Evolutionary conservation across 2,113 vertebrate species (phyloP).

Genomic region (Strix aluco): DNA sequence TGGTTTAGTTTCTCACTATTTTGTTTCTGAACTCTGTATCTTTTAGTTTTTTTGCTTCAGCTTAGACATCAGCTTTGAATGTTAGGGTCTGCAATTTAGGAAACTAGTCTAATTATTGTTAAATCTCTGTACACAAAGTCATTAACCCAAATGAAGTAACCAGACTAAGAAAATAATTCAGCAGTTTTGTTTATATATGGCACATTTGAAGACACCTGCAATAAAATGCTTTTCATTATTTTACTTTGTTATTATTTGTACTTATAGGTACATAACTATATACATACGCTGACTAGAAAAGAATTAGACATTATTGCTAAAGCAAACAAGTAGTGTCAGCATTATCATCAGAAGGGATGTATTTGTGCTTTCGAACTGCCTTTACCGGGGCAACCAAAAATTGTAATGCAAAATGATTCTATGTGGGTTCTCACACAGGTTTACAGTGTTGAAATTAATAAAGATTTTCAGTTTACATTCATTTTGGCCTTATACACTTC

Average conservation of each 20-base stretch:
- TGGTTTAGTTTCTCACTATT: neutral
- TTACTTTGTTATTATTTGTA: neutral
- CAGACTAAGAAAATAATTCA: neutral
- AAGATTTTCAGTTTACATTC: neutral
- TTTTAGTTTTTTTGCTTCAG: neutral
- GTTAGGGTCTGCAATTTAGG: neutral
- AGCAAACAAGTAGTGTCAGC: neutral
- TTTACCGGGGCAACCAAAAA: neutral
- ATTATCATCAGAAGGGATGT: neutral
- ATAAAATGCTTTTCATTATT: neutral
- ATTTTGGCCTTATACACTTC: neutral
- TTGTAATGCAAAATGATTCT: neutral
- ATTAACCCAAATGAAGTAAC: neutral
- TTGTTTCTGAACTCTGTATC: neutral
- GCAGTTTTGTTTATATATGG: neutral
- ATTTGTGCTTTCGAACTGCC: neutral
- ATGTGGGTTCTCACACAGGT: neutral
- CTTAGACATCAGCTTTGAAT: neutral
- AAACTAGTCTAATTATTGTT: neutral
- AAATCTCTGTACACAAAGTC: neutral
- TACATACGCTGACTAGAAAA: neutral
- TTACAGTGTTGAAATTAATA: neutral
- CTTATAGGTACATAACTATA: neutral
- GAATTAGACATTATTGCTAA: neutral
- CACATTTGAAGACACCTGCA: neutral